Percentiles rank a stretch among this genome's conserved stretches.
Conservation (phyloP, 1,140 invertebrate genomes). For the Chelonus insularis region DNA sequence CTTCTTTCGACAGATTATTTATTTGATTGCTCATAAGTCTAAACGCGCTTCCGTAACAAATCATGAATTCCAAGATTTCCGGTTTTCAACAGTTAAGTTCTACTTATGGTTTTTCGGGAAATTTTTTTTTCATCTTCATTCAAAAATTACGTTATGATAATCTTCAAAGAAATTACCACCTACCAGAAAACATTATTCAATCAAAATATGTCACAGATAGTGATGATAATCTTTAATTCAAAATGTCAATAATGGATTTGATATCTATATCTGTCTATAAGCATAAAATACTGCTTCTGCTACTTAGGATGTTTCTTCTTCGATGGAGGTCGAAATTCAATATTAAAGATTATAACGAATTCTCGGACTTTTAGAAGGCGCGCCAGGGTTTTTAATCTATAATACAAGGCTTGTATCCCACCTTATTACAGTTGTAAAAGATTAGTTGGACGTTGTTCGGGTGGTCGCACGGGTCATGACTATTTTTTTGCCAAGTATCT, state of each 20-base stretch:
- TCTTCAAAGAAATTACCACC: too few species aligned
- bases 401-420: background rate
- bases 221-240: too few species aligned
- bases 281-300: too few species aligned
- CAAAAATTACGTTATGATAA: too few species aligned
- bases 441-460: background rate
- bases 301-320: too few species aligned
- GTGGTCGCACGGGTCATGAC: background rate
- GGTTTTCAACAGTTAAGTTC: background rate
- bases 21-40: slow-evolving; percentile 3
- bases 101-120: background rate
- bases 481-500: background rate
- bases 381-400: background rate
- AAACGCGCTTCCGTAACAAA: too few species aligned
- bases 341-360: background rate
- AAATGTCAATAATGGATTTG: too few species aligned
- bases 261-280: too few species aligned
- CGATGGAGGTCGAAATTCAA: background rate
- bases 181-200: too few species aligned
- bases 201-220: too few species aligned
- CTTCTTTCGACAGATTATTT: too few species aligned
- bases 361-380: slow-evolving; percentile 2
- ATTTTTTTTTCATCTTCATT: too few species aligned
- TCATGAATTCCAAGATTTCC: slow-evolving; percentile 4
- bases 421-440: background rate